These are phyloP conservation scores for Phasianus colchicus DNA, from an alignment of 2,113 vertebrate genomes.

Conservation along the genomic window DNA sequence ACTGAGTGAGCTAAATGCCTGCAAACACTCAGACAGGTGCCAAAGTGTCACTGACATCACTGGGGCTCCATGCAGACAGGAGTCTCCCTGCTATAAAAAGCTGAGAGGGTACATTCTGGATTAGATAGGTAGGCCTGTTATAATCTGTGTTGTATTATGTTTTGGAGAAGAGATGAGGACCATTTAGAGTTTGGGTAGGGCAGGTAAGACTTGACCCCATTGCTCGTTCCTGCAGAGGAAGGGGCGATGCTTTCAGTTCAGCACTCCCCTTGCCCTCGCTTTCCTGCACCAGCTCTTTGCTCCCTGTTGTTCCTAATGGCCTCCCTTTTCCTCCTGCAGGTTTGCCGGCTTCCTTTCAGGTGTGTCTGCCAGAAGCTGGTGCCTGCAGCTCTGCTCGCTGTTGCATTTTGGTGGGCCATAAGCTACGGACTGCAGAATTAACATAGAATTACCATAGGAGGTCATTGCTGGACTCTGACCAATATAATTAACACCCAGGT, in stretches of 20 bases:
- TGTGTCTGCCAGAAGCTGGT: conserved; percentile 56
- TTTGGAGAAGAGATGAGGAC: not conserved
- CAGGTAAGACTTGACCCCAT: not conserved
- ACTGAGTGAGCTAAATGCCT: not conserved
- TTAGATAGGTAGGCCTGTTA: not conserved
- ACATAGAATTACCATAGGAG: not conserved
- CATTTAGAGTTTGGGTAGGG: not conserved
- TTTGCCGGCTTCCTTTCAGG: conserved; percentile 45
- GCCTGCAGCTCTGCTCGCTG: conserved; percentile 44
- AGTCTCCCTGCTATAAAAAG: accelerated
- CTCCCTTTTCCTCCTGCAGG: conserved; percentile 1
- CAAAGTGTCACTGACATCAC: not conserved
- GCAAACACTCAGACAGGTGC: not conserved
- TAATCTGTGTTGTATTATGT: accelerated
- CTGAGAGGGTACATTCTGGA: not conserved
- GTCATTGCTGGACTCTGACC: conserved; percentile 80
- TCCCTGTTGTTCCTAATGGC: not conserved
- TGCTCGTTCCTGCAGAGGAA: accelerated
- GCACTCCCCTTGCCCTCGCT: not conserved
- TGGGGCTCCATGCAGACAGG: accelerated
- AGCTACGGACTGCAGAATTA: conserved; percentile 40
- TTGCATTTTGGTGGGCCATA: conserved; percentile 62
- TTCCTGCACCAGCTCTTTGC: not conserved
- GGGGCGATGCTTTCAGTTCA: accelerated
- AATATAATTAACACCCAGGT: conserved; percentile 54